A percentile compares a stretch with the other conserved stretches of the same genome.
These are phyloP conservation scores for Napeogenes sylphis DNA, from an alignment of 2,888 invertebrate genomes.

Conservation along the genomic window DNA sequence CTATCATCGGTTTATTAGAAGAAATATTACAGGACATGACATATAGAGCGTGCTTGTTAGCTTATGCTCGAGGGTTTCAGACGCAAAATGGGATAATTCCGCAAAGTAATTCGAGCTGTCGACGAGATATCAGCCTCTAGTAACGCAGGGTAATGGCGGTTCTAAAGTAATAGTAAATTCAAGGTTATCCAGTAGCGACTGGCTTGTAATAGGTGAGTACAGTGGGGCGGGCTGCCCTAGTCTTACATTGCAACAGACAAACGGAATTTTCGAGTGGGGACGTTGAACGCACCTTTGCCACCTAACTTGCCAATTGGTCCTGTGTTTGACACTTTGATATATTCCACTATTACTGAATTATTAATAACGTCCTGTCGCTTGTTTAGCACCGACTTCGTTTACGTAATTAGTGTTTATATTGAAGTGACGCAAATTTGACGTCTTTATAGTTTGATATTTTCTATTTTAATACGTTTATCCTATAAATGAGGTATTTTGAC, in stretches of 20 bases:
- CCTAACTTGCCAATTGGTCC: conserved; percentile 69
- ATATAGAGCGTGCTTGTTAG: conserved; percentile 59
- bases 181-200: conserved; percentile 72
- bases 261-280: conserved; percentile 64
- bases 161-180: conserved; percentile 57
- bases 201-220: conserved; percentile 64
- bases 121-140: conserved; percentile 64
- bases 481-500: neutral
- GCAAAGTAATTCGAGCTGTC: conserved; percentile 66
- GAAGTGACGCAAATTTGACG: conserved; percentile 33
- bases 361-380: conserved; percentile 37
- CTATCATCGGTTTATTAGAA: conserved; percentile 66
- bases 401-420: conserved; percentile 40
- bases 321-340: conserved; percentile 69
- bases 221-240: conserved; percentile 60
- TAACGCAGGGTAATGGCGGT: conserved; percentile 57
- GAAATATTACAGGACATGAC: conserved; percentile 61
- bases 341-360: conserved; percentile 52
- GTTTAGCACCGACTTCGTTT: conserved; percentile 29
- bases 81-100: conserved; percentile 66
- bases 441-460: conserved; percentile 23
- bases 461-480: neutral
- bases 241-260: conserved; percentile 53
- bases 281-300: conserved; percentile 54
- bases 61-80: conserved; percentile 48